A percentile compares a stretch with the other conserved stretches of the same genome.
Conservation (phyloP, 2,113 vertebrate species). For the Carassius carassius region DNA sequence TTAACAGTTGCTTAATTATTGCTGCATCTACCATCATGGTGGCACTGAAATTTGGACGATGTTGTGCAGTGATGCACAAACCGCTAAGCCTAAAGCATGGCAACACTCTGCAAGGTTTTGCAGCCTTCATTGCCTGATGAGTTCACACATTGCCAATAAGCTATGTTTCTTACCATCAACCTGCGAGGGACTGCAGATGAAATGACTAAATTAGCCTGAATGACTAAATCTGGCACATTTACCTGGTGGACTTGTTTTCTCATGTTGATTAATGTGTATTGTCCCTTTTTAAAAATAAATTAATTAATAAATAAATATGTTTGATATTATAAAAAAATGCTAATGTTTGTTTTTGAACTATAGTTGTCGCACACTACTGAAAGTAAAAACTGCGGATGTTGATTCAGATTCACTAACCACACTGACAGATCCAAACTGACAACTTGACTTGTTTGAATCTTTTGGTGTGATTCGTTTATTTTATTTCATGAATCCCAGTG, state of each 20-base stretch:
- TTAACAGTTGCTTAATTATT: not conserved
- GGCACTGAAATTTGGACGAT: not conserved
- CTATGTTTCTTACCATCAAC: too few relatives aligned
- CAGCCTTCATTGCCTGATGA: slow-evolving; percentile 13
- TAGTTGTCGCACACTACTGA: not conserved
- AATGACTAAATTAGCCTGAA: too few relatives aligned
- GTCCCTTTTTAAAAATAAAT: too few relatives aligned
- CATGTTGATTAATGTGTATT: too few relatives aligned
- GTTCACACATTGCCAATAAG: slow-evolving; percentile 1
- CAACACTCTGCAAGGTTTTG: not conserved
- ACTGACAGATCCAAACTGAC: not conserved
- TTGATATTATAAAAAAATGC: too few relatives aligned
- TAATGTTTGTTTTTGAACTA: not conserved
- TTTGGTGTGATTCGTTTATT: not conserved
- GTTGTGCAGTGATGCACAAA: not conserved
- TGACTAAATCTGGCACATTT: too few relatives aligned
- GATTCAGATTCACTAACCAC: not conserved
- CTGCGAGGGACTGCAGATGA: too few relatives aligned
- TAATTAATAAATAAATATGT: too few relatives aligned
- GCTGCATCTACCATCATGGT: not conserved
- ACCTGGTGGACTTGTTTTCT: too few relatives aligned
- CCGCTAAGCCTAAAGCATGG: not conserved
- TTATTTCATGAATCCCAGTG: not conserved
- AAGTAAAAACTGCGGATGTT: not conserved
- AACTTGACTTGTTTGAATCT: not conserved